Evolutionary conservation across 2,113 vertebrate species (phyloP), one percentile per base, ranked within the genome.

Genomic region (Arizona elegans): DNA sequence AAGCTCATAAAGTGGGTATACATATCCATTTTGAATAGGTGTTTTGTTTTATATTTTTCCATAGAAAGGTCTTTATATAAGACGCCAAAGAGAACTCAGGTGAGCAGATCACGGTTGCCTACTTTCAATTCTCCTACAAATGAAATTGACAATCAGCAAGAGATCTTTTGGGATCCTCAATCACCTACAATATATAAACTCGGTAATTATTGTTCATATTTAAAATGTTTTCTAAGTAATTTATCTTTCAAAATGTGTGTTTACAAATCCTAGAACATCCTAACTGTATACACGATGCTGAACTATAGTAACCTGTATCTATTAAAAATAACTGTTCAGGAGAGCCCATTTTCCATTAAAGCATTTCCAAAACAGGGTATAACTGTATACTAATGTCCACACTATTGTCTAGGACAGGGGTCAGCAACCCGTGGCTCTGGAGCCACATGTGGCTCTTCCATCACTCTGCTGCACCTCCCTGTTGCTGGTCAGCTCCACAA

Each of bases 151-250:
- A 94, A 97, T 89, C 98, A 97, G 91, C 98, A 96, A 85, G 98
- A 98, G 93, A 98, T 98, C 89, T 98, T 98, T 95, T 98, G 98
- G 98, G 98, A 98, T 96, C 97, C 98, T 6, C 97, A 98, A 92
- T 98, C 98, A 94, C 98, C 98, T 92, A 65, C 97, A 94, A 93
- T 96, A 53, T 95, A 91, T 89, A 97, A 95, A 87, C 94, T 96
- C 96, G 98, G 98, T 98, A 98, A 98, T 91, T 62, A 88, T 3
- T 47, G 90, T 19, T 15, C 55, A 54, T 94, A 93, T 93, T 88
- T 87, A 24, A 54, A 24, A 0, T 13, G 3, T 21, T 50, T 21
- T 53, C n/a, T 86, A 62, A 55, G n/a, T 43, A 53, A 86, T 53
- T 65, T 54, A 38, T 54, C 38, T 9, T 38, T 59, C 86, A 81